Percentiles rank a stretch among this genome's conserved stretches.
phyloP scores from a whole-genome alignment of 1,140 invertebrate species.

The Battus philenor region DNA sequence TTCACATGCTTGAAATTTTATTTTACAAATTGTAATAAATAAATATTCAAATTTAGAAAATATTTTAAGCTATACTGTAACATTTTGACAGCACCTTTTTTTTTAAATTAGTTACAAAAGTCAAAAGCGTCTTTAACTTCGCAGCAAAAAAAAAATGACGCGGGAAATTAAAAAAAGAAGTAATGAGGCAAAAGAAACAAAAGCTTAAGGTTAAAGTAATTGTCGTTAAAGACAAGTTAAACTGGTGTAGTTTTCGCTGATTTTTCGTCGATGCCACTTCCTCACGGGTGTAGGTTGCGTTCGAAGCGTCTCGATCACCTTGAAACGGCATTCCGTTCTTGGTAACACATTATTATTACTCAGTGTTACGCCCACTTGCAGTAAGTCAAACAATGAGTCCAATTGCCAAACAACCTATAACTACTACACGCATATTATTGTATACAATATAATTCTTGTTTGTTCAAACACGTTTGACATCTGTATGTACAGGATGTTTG shows the following conservation, averaged over 20 bases:
- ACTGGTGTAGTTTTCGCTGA: conserved; percentile 5
- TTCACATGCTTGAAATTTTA: conserved; percentile 6
- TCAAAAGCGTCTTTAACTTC: background rate
- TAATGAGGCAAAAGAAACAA: conserved; percentile 1
- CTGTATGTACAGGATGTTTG: too few relatives aligned
- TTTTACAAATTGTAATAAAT: background rate
- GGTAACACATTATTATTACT: conserved; percentile 24
- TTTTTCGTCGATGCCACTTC: conserved; percentile 18
- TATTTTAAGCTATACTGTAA: background rate
- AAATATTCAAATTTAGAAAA: background rate
- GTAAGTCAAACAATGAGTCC: conserved; percentile 7
- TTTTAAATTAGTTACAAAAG: background rate
- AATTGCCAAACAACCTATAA: conserved; percentile 2
- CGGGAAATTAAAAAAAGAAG: background rate
- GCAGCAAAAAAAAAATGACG: background rate
- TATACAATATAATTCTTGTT: background rate
- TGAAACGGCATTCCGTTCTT: conserved; percentile 32
- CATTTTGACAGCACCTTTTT: background rate
- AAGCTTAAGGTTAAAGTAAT: conserved; percentile 10
- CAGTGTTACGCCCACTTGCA: conserved; percentile 6
- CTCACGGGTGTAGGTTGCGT: conserved; percentile 24
- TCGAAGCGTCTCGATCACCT: conserved; percentile 41
- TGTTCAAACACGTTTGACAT: too few relatives aligned
- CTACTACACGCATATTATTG: conserved; percentile 1
- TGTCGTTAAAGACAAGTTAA: conserved; percentile 7